These are phyloP conservation scores for Pseudomyrmex cubaensis DNA, from an alignment of 1,140 invertebrate genomes.

Conservation along the genomic window DNA sequence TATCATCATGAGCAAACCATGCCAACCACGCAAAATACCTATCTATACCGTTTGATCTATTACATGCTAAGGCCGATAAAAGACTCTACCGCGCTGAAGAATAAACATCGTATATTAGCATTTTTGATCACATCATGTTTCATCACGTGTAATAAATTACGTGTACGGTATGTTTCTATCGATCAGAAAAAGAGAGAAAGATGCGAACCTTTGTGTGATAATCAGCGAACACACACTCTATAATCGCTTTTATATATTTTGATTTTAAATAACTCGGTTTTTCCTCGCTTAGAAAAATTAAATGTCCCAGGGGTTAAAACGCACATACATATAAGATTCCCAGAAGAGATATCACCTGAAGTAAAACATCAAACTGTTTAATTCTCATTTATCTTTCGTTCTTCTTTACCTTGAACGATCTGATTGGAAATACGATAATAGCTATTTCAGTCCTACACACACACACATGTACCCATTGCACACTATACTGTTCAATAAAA, in stretches of 20 bases:
- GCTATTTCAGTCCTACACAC: conserved; percentile 1
- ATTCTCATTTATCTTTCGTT: conserved; percentile 19
- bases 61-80: too few relatives aligned
- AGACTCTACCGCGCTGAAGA: too few relatives aligned
- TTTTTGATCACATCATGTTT: too few relatives aligned
- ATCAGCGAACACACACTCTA: background rate
- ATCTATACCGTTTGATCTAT: too few relatives aligned
- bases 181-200: too few relatives aligned
- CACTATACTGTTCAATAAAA: background rate
- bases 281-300: background rate
- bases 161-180: too few relatives aligned
- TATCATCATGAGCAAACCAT: conserved; percentile 2
- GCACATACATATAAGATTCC: background rate
- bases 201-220: background rate
- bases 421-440: conserved; percentile 18
- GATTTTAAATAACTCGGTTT: background rate
- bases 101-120: too few relatives aligned
- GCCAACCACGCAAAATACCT: background rate
- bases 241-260: background rate
- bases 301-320: background rate
- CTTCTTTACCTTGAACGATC: background rate
- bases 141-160: too few relatives aligned
- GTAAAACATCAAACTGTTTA: background rate
- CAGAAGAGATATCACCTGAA: conserved; percentile 2
- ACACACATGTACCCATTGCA: too few relatives aligned